Evolutionary conservation across 2,797 vertebrate species (phyloP).

Genomic region (Passerculus sandwichensis): DNA sequence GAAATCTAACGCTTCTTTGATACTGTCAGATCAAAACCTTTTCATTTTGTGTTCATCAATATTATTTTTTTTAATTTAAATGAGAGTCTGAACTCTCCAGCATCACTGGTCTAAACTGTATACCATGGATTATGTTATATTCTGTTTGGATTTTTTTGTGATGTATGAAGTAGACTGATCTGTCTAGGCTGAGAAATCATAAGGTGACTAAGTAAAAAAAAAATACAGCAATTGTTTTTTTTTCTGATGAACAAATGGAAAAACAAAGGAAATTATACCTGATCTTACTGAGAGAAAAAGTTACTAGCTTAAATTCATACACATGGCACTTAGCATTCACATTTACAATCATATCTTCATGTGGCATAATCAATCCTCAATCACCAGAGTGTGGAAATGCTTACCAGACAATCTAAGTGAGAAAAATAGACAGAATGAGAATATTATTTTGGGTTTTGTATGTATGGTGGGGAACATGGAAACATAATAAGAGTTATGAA

Average conservation of each 20-base stretch:
- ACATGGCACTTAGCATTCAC: not conserved
- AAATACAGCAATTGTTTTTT: not conserved
- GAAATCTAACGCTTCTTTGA: constrained; percentile 27
- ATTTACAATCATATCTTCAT: not conserved
- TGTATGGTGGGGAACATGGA: not conserved
- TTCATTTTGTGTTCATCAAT: not conserved
- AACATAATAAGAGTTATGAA: not conserved
- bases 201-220: not conserved
- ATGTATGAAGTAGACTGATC: not conserved
- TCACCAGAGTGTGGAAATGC: not conserved
- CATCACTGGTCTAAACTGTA: not conserved
- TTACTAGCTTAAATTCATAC: not conserved
- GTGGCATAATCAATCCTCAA: not conserved
- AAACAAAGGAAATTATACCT: not conserved
- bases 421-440: not conserved
- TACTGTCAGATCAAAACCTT: constrained; percentile 40
- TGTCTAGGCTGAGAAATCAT: not conserved
- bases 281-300: not conserved
- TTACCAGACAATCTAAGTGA: not conserved
- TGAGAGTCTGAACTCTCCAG: not conserved
- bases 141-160: not conserved
- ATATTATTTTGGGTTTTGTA: not conserved
- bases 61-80: not conserved
- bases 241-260: not conserved
- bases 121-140: not conserved